Percentiles rank a stretch among this genome's conserved stretches.
Evolutionary conservation across 92 coral and sea anemone species (phyloP).

Genomic region (Bergia sp.): DNA sequence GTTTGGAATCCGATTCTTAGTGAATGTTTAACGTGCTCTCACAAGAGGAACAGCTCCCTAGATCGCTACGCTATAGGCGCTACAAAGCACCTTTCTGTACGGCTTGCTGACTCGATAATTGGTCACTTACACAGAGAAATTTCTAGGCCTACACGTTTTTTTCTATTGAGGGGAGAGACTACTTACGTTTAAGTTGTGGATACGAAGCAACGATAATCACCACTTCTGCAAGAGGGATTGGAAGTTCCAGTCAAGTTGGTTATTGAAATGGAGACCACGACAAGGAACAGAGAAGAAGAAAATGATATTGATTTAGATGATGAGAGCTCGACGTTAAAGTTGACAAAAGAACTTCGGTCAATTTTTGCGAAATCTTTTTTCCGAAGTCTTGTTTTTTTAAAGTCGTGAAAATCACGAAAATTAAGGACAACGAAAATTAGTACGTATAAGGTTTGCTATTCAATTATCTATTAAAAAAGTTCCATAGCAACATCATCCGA

Average conservation of each 20-base stretch:
- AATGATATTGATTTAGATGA: no score
- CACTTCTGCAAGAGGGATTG: constrained; percentile 11
- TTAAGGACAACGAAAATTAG: no score
- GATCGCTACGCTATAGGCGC: constrained; percentile 48
- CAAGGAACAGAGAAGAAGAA: not conserved
- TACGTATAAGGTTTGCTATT: no score
- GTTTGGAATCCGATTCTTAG: not conserved
- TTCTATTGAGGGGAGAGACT: constrained; percentile 15
- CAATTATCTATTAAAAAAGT: no score
- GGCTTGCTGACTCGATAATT: constrained; percentile 21
- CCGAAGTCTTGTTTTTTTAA: no score
- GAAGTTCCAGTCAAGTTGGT: constrained; percentile 20
- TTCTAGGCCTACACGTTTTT: constrained; percentile 33
- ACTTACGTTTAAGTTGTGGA: not conserved
- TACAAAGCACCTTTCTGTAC: constrained; percentile 22
- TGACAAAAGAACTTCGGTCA: no score
- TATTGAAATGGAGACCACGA: constrained; percentile 19
- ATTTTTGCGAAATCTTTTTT: no score
- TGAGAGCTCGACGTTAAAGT: no score
- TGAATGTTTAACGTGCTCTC: not conserved
- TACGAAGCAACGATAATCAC: constrained; percentile 8
- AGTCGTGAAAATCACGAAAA: no score
- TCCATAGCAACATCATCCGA: no score
- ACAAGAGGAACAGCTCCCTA: not conserved
- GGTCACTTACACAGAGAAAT: constrained; percentile 46